A percentile compares a stretch with the other conserved stretches of the same genome.
These are phyloP conservation scores for Coenonympha arcania DNA, from an alignment of 2,888 invertebrate species.

Conservation along the genomic window DNA sequence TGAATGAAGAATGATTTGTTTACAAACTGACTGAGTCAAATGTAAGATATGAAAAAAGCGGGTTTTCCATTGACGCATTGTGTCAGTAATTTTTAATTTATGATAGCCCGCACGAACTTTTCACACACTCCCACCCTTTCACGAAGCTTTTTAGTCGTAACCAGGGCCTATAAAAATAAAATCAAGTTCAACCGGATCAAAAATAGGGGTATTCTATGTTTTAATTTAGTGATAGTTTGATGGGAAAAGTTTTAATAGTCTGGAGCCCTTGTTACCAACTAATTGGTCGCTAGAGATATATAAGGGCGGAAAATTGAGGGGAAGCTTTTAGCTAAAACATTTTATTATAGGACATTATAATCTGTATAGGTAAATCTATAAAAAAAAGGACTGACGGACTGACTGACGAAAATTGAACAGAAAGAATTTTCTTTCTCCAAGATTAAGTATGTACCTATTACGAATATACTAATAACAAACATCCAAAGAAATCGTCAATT, in stretches of 20 bases:
- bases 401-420: no score
- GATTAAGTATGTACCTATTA: no score
- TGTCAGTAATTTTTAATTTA: conserved; percentile 4
- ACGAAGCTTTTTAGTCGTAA: conserved; percentile 34
- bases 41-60: no score
- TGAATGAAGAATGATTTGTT: no score
- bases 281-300: conserved; percentile 41
- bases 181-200: conserved; percentile 38
- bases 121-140: conserved; percentile 39
- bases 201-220: conserved; percentile 62
- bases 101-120: conserved; percentile 36
- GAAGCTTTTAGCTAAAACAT: conserved; percentile 13
- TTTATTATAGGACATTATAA: neutral
- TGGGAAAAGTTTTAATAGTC: conserved; percentile 58
- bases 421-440: no score
- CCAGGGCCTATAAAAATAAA: conserved; percentile 45
- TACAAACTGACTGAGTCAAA: no score
- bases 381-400: neutral
- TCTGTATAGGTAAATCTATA: neutral
- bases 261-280: conserved; percentile 31
- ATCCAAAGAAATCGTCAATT: no score
- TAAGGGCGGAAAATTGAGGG: conserved; percentile 19
- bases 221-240: conserved; percentile 54
- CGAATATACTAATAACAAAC: no score
- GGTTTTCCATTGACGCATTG: neutral